Evolutionary conservation across 2,113 vertebrate species (phyloP).

Genomic region (Ageneiosus marmoratus): DNA sequence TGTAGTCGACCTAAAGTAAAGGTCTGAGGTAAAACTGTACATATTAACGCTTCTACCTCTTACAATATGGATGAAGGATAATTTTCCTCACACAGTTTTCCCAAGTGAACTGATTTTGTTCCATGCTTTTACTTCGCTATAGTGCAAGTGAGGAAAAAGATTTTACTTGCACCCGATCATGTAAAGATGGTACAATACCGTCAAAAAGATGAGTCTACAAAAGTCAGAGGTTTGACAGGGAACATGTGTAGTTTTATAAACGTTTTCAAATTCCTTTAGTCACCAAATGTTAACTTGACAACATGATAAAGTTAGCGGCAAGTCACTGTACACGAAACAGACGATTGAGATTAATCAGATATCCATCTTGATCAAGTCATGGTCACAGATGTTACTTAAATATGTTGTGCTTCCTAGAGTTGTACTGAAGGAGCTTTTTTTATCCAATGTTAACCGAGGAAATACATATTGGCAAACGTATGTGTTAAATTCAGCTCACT

Average conservation of each 20-base stretch:
- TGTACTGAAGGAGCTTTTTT: not conserved
- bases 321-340: not conserved
- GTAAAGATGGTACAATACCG: not conserved
- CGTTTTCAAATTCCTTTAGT: no score
- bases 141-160: not conserved
- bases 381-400: not conserved
- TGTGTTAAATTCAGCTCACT: not conserved
- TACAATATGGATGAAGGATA: not conserved
- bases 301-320: not conserved
- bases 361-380: not conserved
- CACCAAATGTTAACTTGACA: no score
- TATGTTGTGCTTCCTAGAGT: not conserved
- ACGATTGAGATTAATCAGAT: not conserved
- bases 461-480: not conserved
- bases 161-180: not conserved
- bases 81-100: not conserved
- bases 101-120: not conserved
- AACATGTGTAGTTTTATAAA: not conserved
- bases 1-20: not conserved
- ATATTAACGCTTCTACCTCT: not conserved
- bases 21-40: no score
- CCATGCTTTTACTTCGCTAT: not conserved
- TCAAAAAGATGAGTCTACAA: not conserved
- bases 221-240: not conserved
- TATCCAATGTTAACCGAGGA: not conserved